Evolutionary conservation across 30 jellyfish, hydroid and myxozoan species (phyloP), one percentile per base, ranked within the genome.

Genomic region (Nemopilema nomurai): DNA sequence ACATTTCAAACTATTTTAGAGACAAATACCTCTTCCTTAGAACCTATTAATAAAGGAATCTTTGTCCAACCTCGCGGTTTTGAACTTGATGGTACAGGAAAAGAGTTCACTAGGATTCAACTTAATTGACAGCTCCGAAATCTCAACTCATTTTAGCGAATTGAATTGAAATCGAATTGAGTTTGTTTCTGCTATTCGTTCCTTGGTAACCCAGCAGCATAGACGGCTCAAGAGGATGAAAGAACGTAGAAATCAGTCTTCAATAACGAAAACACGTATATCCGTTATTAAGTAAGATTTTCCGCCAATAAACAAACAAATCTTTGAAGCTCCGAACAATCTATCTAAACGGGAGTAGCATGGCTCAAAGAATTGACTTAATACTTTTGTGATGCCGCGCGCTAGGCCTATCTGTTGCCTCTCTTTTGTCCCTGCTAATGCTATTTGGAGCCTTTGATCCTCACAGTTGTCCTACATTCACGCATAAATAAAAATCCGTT

Each of bases 341-440:
- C 62, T n/a, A 74, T n/a, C 30, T 18, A 80, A 23, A 49, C 13
- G 22, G 32, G 28, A 26, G 33, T 64, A 28, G 49, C 51, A 9
- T 67, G 19, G 75, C 63, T 57, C 69, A 8, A 6, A 80, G 72
- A 66, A 32, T 65, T 33, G 62, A 27, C 49, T 66, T 31, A 66
- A 50, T 68, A 24, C 30, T 66, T 41, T 29, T 67, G 28, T 18
- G 28, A 70, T 30, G 18, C 81, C 89, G 80, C 89, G 51, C 68
- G 73, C 89, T 66, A 80, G 73, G 89, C 71, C 81, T 18, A 80
- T 22, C 53, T 62, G 81, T 29, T 80, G 74, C 70, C 33, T 49
- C 19, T 13, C 33, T 20, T 63, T 80, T 65, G 74, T 67, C 32
- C 19, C n/a, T 22, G 78, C 16, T 80, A 80, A 80, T 80, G 82